Conservation (phyloP, 1,140 invertebrate genomes). For the Holotrichia oblita region DNA sequence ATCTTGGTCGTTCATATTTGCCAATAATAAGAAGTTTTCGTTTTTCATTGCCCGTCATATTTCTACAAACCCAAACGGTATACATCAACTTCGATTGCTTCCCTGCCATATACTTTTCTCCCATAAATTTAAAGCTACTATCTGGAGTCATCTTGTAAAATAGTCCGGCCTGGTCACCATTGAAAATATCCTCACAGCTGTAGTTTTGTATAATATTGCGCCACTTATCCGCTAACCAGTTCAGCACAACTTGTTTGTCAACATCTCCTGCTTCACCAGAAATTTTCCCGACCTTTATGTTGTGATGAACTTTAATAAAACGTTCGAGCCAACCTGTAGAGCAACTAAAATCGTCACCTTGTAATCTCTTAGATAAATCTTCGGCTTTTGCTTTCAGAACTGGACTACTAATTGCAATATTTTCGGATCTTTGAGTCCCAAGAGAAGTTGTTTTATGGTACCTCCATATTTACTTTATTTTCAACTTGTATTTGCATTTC, state of each 20-base stretch:
- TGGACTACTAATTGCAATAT: too few relatives aligned
- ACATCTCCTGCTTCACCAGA: slow-evolving; percentile 6
- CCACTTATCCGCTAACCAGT: too few relatives aligned
- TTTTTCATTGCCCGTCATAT: not conserved
- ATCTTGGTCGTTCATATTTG: not conserved
- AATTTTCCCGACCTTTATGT: not conserved
- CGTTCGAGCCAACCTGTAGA: not conserved
- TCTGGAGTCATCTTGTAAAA: slow-evolving; percentile 27
- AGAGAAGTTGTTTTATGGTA: too few relatives aligned
- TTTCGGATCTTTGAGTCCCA: too few relatives aligned
- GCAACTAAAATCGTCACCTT: too few relatives aligned
- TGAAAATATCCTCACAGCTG: not conserved
- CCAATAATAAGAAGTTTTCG: slow-evolving; percentile 30
- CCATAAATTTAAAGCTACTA: slow-evolving; percentile 39
- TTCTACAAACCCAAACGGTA: not conserved
- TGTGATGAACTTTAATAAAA: slow-evolving; percentile 5
- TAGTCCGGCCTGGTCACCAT: not conserved
- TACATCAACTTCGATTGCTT: too few relatives aligned
- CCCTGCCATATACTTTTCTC: too few relatives aligned
- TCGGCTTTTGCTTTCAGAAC: too few relatives aligned
- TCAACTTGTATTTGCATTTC: too few relatives aligned
- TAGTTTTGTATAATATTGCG: not conserved
- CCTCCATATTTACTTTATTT: too few relatives aligned
- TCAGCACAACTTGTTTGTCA: too few relatives aligned
- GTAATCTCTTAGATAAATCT: too few relatives aligned